Base-by-base conservation (phyloP, 2,113 vertebrate genomes). In the Poeciliopsis occidentalis region DNA sequence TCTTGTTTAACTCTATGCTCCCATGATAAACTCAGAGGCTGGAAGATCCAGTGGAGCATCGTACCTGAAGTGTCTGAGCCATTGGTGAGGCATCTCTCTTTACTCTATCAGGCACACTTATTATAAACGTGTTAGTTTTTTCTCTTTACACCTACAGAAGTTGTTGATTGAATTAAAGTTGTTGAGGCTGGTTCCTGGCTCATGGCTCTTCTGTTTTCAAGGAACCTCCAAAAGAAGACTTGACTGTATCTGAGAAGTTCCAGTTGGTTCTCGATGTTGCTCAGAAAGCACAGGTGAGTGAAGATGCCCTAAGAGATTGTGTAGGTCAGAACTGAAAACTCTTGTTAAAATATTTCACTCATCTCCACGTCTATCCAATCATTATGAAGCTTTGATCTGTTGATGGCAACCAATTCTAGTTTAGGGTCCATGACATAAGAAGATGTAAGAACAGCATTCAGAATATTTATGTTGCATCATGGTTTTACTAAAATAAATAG, bases 21-120 rank as follows among this genome's bases (percentile, higher is more conserved):
- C 66, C 71, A 68, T 87, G 27, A 75, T 79, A 74, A 71, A 54
- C 2, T 60, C 90, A 99, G 98, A 95, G 98, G 98, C 82, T 99
- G 98, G 98, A 95, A 97, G 90, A 99, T 99, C 87, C 97, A 98
- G 90, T 99, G 98, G 98, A 98, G 97, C 83, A 99, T 99, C 24
- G 96, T 99, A 83, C 98, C 98, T n/a, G 96, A 97, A 84, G 95
- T 99, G 75, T 97, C 96, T 0, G 98, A 99, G 82, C 95, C 94
- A 0, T 78, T 95, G 96, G 98, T 99, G 90, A 93, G 96, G 54
- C 19, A 62, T 61, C 63, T 57, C 19, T 17, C 29, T 27, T 64
- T n/a, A 39, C 62, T n/a, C 27, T 27, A 13, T 10, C 13, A 47
- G 44, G 17, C 19, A 3, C 5, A 0, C 10, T 4, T 29, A 41